Base-by-base conservation (phyloP, 2,113 vertebrate genomes). In the Thunnus maccoyii region DNA sequence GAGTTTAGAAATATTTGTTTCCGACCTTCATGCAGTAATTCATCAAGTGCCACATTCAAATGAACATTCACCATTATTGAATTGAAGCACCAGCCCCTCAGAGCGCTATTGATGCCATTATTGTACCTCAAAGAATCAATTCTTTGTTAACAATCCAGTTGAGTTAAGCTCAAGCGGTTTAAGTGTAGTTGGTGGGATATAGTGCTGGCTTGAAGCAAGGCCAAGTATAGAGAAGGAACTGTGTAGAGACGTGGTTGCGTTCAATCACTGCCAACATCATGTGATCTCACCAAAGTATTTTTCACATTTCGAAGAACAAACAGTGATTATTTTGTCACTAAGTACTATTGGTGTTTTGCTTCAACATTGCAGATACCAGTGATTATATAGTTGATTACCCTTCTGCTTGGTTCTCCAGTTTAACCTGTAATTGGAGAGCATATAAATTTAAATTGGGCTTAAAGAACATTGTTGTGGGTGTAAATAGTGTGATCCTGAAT, bases 201-300 rank as follows among this genome's bases (percentile, higher is more conserved):
- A 58, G 41, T 25, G 61, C 50, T 4, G 27, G 41, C 72, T 68
- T 57, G 78, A 75, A 74, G 41, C 46, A 18, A 68, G 72, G 83
- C 81, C 17, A 20, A 72, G 41, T 80, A 83, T 66, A 81, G 86
- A 94, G 66, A 74, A 88, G 73, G 77, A 91, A 82, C 80, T 86
- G 84, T 87, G 77, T 51, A 62, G 65, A 79, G 74, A 86, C 41
- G 76, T 51, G 64, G 87, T 79, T 81, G 58, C 58, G 85, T 91
- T 90, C 73, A 88, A 12, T 76, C 68, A 62, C 88, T 86, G 86
- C 85, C 88, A 69, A 47, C 30, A 72, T 81, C 93, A 92, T 94
- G 88, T 93, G 93, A 93, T 79, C 63, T 71, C 64, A 77, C 46
- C 56, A 44, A 83, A 87, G 83, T 67, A 57, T 78, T 86, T 86